phyloP scores from a whole-genome alignment of 2,797 vertebrate genomes.

The Pitangus sulphuratus region DNA sequence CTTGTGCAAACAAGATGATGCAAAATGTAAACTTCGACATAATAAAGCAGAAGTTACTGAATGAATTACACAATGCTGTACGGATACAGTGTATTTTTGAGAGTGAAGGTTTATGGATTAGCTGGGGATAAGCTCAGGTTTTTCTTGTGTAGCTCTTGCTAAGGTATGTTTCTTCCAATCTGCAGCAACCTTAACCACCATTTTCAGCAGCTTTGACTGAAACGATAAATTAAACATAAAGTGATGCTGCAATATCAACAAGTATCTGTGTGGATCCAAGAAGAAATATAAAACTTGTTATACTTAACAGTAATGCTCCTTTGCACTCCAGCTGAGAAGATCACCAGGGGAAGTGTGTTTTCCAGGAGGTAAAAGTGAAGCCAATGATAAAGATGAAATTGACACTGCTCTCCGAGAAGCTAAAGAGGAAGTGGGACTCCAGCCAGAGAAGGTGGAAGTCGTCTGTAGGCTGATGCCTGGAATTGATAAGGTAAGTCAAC shows the following conservation, averaged over 20 bases:
- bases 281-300: background rate
- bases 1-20: background rate
- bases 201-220: background rate
- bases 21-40: background rate
- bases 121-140: background rate
- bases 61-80: background rate
- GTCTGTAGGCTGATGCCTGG: conserved; percentile 84
- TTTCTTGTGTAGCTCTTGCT: background rate
- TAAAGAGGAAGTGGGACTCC: conserved; percentile 89
- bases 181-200: background rate
- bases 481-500: conserved; percentile 76
- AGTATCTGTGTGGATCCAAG: background rate
- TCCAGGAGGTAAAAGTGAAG: conserved; percentile 90
- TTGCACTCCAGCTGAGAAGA: conserved; percentile 81
- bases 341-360: conserved; percentile 92
- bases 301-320: background rate
- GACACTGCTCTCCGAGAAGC: conserved; percentile 91
- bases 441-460: conserved; percentile 82
- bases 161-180: background rate
- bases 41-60: background rate
- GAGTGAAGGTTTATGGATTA: background rate
- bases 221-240: background rate
- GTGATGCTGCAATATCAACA: background rate
- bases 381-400: conserved; percentile 82
- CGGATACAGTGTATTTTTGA: background rate